Conservation (phyloP, 2,797 vertebrate genomes). For the Sebastes elongatus region DNA sequence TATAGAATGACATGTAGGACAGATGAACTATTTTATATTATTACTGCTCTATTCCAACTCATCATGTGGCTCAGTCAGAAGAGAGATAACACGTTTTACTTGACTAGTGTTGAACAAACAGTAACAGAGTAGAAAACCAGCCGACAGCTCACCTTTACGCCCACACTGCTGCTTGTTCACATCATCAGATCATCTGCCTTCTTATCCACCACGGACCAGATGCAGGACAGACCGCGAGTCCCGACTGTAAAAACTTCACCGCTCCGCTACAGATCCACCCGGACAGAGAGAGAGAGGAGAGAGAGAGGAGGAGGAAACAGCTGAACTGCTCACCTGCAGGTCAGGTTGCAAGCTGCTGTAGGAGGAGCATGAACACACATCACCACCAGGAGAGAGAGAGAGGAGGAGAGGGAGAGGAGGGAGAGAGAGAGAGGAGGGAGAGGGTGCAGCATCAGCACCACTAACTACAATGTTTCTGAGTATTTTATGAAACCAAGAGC, state of each 20-base stretch:
- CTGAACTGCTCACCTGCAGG: constrained; percentile 59
- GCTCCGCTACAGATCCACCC: background rate
- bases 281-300: too few relatives aligned
- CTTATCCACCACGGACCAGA: constrained; percentile 1
- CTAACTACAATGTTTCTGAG: background rate
- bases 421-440: background rate
- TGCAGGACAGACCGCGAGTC: constrained; percentile 11
- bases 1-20: background rate
- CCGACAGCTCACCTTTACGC: constrained; percentile 47
- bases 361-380: constrained; percentile 41
- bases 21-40: background rate
- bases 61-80: background rate
- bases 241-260: background rate
- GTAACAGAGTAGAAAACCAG: background rate
- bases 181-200: background rate
- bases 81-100: background rate
- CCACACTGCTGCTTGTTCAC: constrained; percentile 9
- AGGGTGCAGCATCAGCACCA: constrained; percentile 13
- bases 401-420: too few relatives aligned
- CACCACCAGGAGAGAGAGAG: constrained; percentile 3
- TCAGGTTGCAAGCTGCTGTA: constrained; percentile 43
- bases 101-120: background rate
- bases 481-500: too few relatives aligned
- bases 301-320: background rate
- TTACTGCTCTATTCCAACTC: background rate